Evolutionary conservation across 2,113 vertebrate genomes (phyloP).

Genomic region (Calidris pugnax): DNA sequence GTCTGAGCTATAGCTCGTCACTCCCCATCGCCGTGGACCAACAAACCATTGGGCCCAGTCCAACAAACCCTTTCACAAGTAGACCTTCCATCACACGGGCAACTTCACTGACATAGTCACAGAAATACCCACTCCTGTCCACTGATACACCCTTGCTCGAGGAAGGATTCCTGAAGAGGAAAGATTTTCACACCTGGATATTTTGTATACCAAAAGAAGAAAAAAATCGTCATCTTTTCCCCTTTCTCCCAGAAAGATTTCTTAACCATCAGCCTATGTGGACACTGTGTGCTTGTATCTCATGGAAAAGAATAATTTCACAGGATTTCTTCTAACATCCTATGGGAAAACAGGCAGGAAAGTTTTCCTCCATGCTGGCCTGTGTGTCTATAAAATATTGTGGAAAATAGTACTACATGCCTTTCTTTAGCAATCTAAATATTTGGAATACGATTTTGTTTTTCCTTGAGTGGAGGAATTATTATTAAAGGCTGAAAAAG

Average conservation of each 20-base stretch:
- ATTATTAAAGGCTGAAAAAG: neutral
- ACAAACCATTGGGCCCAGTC: neutral
- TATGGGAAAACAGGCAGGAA: constrained; percentile 20
- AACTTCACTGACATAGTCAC: neutral
- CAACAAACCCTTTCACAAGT: neutral
- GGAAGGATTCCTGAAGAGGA: neutral
- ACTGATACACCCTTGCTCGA: neutral
- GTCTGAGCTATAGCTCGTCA: neutral
- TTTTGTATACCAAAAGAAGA: neutral
- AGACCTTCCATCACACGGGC: neutral
- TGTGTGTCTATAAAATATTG: neutral
- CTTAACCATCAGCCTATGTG: neutral
- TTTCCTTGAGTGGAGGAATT: neutral
- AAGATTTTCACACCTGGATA: neutral
- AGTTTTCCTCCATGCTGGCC: neutral
- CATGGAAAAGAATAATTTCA: neutral
- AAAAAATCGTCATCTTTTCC: neutral
- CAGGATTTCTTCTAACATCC: neutral
- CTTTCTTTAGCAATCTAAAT: constrained; percentile 47
- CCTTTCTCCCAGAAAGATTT: neutral
- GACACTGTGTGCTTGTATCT: neutral
- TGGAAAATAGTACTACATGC: constrained; percentile 16
- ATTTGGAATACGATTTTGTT: constrained; percentile 32
- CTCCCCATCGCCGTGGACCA: neutral
- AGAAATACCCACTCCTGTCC: neutral